Conservation (phyloP, 1,140 invertebrate genomes). For the Epicauta chinensis region DNA sequence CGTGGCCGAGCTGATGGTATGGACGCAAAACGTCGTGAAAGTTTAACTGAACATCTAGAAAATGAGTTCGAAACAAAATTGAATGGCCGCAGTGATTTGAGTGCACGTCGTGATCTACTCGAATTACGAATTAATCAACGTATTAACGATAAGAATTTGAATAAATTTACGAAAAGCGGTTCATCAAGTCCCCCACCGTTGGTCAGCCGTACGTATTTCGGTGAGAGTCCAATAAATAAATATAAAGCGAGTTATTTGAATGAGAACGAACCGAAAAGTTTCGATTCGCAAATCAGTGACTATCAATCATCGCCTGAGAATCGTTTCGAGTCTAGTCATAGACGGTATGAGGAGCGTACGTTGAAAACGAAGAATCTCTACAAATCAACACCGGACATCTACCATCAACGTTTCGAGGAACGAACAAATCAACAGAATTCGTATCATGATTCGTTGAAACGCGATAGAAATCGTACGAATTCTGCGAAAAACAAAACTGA, state of each 20-base stretch:
- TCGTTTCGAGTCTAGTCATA: constrained; percentile 50
- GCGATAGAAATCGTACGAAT: constrained; percentile 40
- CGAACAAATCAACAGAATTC: constrained; percentile 44
- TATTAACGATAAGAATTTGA: constrained; percentile 49
- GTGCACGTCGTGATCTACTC: constrained; percentile 63
- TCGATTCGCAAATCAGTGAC: constrained; percentile 54
- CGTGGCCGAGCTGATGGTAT: constrained; percentile 60
- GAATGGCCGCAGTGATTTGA: constrained; percentile 53
- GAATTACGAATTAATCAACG: constrained; percentile 63
- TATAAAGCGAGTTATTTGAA: constrained; percentile 39
- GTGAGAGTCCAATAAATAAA: not conserved
- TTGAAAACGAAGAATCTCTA: constrained; percentile 49
- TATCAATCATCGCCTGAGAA: constrained; percentile 53
- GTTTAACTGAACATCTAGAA: constrained; percentile 39
- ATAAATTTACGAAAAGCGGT: constrained; percentile 46
- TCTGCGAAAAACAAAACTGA: constrained; percentile 42
- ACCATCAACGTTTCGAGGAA: constrained; percentile 34
- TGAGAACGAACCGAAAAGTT: constrained; percentile 56
- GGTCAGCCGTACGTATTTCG: constrained; percentile 25
- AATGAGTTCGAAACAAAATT: constrained; percentile 30
- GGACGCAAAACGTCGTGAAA: constrained; percentile 53
- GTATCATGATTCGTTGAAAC: constrained; percentile 49
- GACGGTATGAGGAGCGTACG: constrained; percentile 44
- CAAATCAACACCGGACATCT: constrained; percentile 52
- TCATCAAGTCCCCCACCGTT: constrained; percentile 37